A percentile compares a stretch with the other conserved stretches of the same genome.
phyloP scores from a whole-genome alignment of 2,888 invertebrate genomes.

The Protula sp. region DNA sequence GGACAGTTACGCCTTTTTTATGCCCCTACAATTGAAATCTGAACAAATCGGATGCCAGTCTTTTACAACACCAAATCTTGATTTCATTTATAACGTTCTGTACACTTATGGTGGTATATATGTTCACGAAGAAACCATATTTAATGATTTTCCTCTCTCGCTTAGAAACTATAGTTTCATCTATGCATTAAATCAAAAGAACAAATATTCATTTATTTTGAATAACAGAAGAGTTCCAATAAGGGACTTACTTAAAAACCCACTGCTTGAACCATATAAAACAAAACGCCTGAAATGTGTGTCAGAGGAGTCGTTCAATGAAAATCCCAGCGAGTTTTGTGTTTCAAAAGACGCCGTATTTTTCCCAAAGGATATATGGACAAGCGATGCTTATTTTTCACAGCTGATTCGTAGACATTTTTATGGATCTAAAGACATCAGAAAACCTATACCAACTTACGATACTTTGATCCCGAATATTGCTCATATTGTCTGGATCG shows the following conservation, averaged over 20 bases:
- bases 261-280: not conserved
- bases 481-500: conserved; percentile 47
- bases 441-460: conserved; percentile 15
- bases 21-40: conserved; percentile 1
- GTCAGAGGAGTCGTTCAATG: not conserved
- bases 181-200: conserved; percentile 9
- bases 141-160: conserved; percentile 13
- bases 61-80: conserved; percentile 7
- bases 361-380: conserved; percentile 35
- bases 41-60: conserved; percentile 12
- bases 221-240: not conserved
- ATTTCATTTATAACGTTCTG: conserved; percentile 24
- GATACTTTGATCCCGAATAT: conserved; percentile 38
- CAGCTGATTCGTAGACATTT: conserved; percentile 26
- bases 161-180: conserved; percentile 11
- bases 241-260: not conserved
- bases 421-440: conserved; percentile 29
- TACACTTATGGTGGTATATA: conserved; percentile 35
- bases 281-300: not conserved
- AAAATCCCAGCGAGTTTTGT: conserved; percentile 5
- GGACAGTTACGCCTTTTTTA: conserved; percentile 21
- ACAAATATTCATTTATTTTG: conserved; percentile 16
- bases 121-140: conserved; percentile 28
- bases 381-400: conserved; percentile 25
- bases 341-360: conserved; percentile 9